phyloP scores from a whole-genome alignment of 2,888 invertebrate genomes.

The Drosophila infuscata region DNA sequence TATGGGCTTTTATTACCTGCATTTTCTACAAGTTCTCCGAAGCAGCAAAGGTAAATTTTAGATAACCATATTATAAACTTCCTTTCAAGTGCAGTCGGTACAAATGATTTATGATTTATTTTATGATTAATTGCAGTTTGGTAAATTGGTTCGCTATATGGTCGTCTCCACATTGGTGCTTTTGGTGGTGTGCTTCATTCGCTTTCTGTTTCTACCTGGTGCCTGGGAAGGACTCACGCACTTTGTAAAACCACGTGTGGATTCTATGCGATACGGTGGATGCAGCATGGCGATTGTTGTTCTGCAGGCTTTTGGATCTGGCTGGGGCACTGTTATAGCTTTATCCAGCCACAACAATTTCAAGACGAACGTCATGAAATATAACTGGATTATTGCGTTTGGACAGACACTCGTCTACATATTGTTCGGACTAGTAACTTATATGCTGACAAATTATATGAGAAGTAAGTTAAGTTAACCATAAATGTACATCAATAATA shows the following conservation, averaged over 20 bases:
- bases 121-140: constrained; percentile 63
- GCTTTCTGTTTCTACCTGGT: constrained; percentile 75
- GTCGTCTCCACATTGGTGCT: constrained; percentile 57
- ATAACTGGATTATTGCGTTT: constrained; percentile 77
- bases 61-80: neutral
- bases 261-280: constrained; percentile 9
- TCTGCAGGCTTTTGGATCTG: constrained; percentile 93
- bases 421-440: constrained; percentile 88
- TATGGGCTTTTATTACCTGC: constrained; percentile 67
- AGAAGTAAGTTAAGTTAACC: constrained; percentile 34
- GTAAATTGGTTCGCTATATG: constrained; percentile 67
- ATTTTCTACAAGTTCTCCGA: constrained; percentile 71
- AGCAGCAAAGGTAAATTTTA: constrained; percentile 55
- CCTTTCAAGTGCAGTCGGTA: neutral
- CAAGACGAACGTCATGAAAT: constrained; percentile 88
- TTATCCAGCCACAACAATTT: constrained; percentile 93
- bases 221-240: constrained; percentile 51
- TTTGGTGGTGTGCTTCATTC: constrained; percentile 62
- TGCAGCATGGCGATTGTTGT: constrained; percentile 53
- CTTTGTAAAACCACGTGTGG: constrained; percentile 33
- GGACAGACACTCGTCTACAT: constrained; percentile 72
- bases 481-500: neutral
- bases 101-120: neutral
- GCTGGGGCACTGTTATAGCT: constrained; percentile 92
- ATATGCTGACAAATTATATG: constrained; percentile 88